Evolutionary conservation across 1,140 invertebrate genomes (phyloP).

Genomic region (Hycleus phaleratus): DNA sequence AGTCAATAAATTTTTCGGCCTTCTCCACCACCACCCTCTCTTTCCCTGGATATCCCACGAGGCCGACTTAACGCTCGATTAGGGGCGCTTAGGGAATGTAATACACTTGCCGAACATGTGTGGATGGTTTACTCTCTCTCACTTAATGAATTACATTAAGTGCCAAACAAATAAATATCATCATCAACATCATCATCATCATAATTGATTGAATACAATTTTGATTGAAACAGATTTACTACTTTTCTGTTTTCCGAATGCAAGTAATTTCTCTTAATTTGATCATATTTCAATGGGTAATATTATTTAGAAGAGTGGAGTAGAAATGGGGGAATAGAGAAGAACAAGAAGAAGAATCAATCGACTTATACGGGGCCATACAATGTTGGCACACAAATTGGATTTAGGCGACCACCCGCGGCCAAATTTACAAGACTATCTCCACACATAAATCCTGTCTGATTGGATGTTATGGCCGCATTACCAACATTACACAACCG

Average conservation of each 20-base stretch:
- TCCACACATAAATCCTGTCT: constrained; percentile 37
- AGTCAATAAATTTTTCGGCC: constrained; percentile 9
- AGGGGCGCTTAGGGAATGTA: constrained; percentile 33
- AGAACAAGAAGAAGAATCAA: constrained; percentile 10
- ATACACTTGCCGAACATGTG: constrained; percentile 35
- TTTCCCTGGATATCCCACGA: constrained; percentile 20
- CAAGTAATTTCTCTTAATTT: no score
- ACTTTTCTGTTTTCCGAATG: no score
- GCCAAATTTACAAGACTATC: constrained; percentile 38
- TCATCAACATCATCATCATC: no score
- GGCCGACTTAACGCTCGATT: constrained; percentile 35
- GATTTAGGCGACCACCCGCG: constrained; percentile 37
- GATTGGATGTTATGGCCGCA: constrained; percentile 43
- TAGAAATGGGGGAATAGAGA: no score
- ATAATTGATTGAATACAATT: no score
- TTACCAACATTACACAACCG: constrained; percentile 37
- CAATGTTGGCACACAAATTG: constrained; percentile 38
- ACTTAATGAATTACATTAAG: constrained; percentile 32
- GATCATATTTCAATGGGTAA: no score
- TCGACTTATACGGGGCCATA: constrained; percentile 31
- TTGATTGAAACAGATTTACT: no score
- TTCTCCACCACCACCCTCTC: neutral
- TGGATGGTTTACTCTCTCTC: constrained; percentile 31
- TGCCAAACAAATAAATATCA: constrained; percentile 23
- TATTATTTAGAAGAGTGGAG: no score